Conservation (phyloP, 2,113 vertebrate species). For the Amphiprion ocellaris region DNA sequence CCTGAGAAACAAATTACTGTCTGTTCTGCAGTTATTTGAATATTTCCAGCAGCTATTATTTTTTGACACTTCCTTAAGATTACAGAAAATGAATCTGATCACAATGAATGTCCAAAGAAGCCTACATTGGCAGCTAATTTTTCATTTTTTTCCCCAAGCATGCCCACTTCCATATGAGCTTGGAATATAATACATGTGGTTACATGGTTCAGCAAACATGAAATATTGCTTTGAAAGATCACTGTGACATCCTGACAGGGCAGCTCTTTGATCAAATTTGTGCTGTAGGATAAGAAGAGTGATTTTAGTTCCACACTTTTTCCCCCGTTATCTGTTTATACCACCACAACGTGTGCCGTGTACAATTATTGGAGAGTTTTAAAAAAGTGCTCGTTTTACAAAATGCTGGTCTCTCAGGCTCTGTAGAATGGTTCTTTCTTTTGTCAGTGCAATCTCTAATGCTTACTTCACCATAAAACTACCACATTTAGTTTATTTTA, state of each 20-base stretch:
- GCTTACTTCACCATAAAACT: conserved; percentile 9
- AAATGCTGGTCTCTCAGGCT: conserved; percentile 14
- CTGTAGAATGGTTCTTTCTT: background rate
- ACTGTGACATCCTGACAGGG: conserved; percentile 26
- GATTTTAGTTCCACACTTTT: conserved; percentile 25
- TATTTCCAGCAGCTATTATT: conserved; percentile 9
- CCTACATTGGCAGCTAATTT: conserved; percentile 54
- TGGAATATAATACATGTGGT: conserved; percentile 49
- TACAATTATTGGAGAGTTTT: background rate
- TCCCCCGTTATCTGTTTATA: conserved; percentile 8
- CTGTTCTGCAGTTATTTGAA: background rate
- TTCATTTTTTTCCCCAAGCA: conserved; percentile 31
- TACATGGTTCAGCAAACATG: conserved; percentile 30
- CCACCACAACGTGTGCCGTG: conserved; percentile 8
- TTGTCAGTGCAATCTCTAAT: background rate
- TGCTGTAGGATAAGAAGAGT: conserved; percentile 4
- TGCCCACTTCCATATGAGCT: conserved; percentile 43
- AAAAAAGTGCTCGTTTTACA: background rate
- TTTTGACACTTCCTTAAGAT: conserved; percentile 30
- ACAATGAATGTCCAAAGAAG: conserved; percentile 16
- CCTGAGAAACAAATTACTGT: background rate
- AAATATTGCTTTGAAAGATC: conserved; percentile 30
- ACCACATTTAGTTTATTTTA: conserved; percentile 12
- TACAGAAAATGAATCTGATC: conserved; percentile 22
- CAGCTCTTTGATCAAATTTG: conserved; percentile 24